phyloP scores from a whole-genome alignment of 2,888 invertebrate species.

The Chymomyza procnemis region DNA sequence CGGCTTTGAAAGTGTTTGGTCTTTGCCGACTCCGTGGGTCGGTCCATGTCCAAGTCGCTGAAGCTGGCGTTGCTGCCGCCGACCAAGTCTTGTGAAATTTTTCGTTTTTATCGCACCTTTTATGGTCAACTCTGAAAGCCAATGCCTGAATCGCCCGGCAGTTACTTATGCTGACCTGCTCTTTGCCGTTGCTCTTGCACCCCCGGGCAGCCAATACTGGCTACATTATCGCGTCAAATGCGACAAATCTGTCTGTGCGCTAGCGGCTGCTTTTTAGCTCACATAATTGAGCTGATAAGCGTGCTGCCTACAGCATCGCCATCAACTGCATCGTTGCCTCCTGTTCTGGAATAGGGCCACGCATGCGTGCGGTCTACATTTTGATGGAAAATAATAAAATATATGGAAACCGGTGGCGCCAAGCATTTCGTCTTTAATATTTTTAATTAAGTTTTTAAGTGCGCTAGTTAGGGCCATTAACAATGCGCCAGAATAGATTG shows the following conservation, averaged over 20 bases:
- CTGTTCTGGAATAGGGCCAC: neutral
- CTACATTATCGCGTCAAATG: constrained; percentile 68
- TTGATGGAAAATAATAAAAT: neutral
- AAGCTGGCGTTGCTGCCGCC: constrained; percentile 22
- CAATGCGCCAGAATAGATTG: neutral
- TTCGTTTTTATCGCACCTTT: constrained; percentile 72
- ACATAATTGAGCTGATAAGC: constrained; percentile 68
- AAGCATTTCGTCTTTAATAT: constrained; percentile 58
- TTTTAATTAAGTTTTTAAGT: constrained; percentile 64
- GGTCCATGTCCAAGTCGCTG: neutral
- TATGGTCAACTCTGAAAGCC: constrained; percentile 47
- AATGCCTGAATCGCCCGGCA: neutral
- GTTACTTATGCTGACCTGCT: neutral
- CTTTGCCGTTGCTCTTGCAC: neutral
- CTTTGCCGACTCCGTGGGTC: constrained; percentile 57
- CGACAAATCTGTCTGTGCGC: constrained; percentile 66
- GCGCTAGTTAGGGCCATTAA: constrained; percentile 3
- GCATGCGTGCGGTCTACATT: constrained; percentile 57
- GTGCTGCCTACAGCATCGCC: constrained; percentile 12
- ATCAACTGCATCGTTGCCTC: neutral
- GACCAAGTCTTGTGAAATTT: constrained; percentile 61
- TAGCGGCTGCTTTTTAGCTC: constrained; percentile 61
- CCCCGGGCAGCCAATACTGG: neutral
- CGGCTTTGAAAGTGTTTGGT: constrained; percentile 73
- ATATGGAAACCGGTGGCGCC: constrained; percentile 61